Evolutionary conservation across 2,888 invertebrate species (phyloP), one percentile per base, ranked within the genome.

Genomic region (Drosophila acutilabella): DNA sequence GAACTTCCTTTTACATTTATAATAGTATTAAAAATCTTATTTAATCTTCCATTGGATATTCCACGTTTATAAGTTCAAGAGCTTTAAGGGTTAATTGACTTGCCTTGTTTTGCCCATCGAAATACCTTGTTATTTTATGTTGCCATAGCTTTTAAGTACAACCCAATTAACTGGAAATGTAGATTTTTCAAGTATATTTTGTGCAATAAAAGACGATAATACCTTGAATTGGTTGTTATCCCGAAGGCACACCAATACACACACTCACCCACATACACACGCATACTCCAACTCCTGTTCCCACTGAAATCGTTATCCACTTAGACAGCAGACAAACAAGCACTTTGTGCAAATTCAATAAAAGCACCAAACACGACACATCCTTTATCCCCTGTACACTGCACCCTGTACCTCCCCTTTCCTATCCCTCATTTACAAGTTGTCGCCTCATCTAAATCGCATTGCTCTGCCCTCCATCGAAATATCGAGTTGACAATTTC

Each of bases 261-360:
- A 33, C 13, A 36, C 36, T n/a, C 18, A 20, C 5, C 6, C 23
- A 44, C 14, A 38, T 40, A 11, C 18, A 23, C 30, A 30, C 8
- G 30, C 8, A 8, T 7, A 30, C 30, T 30, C 30, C 30, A 30
- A 8, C 30, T 30, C 8, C 30, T 30, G 30, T 30, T 30, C 30
- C 8, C 30, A 48, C 50, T 47, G 60, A 47, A 65, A 51, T 42
- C 23, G 38, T 44, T 52, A 71, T 52, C 64, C 71, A 78, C 64
- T 78, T 77, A 78, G 67, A 71, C 26, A 59, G 38, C 66, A 65
- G 70, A 62, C 78, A 74, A 76, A 76, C 74, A 78, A 78, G 70
- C 78, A 76, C 74, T 76, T 74, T 66, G 48, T 48, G 56, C 54
- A 74, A 78, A 76, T 76, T 76, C 78, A 74, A 76, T 76, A 78